phyloP scores from a whole-genome alignment of 2,797 vertebrate species.

The Sebastes flavidus region DNA sequence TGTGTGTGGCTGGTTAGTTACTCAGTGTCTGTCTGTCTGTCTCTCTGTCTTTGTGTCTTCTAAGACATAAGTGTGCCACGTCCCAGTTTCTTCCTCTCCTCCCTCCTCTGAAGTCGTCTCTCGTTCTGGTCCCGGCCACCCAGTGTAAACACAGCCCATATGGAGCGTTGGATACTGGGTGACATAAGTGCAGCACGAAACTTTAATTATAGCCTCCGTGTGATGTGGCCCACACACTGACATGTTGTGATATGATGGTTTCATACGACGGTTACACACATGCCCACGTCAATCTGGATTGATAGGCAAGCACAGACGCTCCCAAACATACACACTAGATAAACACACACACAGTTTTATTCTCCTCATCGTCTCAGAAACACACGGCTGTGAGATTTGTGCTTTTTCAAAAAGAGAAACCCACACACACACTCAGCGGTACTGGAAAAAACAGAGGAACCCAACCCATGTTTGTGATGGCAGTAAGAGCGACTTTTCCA shows the following conservation, averaged over 20 bases:
- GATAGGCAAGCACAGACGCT: slow-evolving; percentile 4
- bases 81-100: slow-evolving; percentile 34
- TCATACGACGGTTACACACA: slow-evolving; percentile 37
- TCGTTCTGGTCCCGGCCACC: slow-evolving; percentile 64
- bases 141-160: slow-evolving; percentile 75
- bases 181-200: slow-evolving; percentile 75
- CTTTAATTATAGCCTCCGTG: slow-evolving; percentile 74
- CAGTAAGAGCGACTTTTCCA: slow-evolving; percentile 77
- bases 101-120: slow-evolving; percentile 41
- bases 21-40: not conserved
- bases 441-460: slow-evolving; percentile 65
- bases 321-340: slow-evolving; percentile 8
- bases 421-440: slow-evolving; percentile 32
- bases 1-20: too few relatives aligned
- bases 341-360: slow-evolving; percentile 10
- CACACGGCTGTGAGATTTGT: slow-evolving; percentile 41
- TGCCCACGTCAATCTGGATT: slow-evolving; percentile 46
- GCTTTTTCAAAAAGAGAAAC: slow-evolving; percentile 8
- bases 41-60: not conserved
- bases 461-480: slow-evolving; percentile 80
- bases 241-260: slow-evolving; percentile 76
- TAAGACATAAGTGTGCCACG: slow-evolving; percentile 47
- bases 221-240: slow-evolving; percentile 78
- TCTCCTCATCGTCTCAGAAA: slow-evolving; percentile 22
- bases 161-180: slow-evolving; percentile 68